phyloP scores from a whole-genome alignment of 2,113 vertebrate genomes.

The Nothoprocta pentlandii region DNA sequence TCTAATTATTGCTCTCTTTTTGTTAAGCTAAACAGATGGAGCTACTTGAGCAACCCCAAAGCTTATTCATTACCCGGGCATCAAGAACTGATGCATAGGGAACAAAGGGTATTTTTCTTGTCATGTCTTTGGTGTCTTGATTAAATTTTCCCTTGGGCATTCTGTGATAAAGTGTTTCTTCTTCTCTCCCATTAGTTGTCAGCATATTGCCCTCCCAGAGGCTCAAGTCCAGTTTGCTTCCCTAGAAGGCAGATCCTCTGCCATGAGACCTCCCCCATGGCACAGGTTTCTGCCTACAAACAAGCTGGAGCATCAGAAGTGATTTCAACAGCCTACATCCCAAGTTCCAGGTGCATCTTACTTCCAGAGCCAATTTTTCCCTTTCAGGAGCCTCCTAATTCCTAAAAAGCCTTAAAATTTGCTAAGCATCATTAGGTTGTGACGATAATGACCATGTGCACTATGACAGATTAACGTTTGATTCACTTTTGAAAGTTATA shows the following conservation, averaged over 20 bases:
- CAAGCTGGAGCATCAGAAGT: not conserved
- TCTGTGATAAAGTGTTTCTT: not conserved
- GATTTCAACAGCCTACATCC: not conserved
- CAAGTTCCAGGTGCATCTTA: accelerated
- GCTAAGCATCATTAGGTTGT: not conserved
- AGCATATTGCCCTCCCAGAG: not conserved
- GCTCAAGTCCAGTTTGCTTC: not conserved
- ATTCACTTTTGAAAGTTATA: not conserved
- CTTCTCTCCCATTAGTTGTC: not conserved
- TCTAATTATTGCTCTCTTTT: not conserved
- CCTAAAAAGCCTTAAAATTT: not conserved
- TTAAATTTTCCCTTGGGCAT: not conserved
- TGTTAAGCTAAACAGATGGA: constrained; percentile 16
- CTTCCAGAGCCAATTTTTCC: not conserved
- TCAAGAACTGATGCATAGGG: not conserved
- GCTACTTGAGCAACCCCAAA: constrained; percentile 1
- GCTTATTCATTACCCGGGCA: not conserved
- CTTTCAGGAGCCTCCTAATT: not conserved
- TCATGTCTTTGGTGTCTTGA: not conserved
- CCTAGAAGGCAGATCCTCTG: not conserved
- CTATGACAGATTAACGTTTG: accelerated
- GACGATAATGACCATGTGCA: not conserved
- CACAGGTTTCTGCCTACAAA: not conserved
- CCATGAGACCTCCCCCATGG: not conserved
- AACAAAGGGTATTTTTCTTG: not conserved